These are phyloP conservation scores for Euplagia quadripunctaria DNA, from an alignment of 2,888 invertebrate species.

Conservation along the genomic window DNA sequence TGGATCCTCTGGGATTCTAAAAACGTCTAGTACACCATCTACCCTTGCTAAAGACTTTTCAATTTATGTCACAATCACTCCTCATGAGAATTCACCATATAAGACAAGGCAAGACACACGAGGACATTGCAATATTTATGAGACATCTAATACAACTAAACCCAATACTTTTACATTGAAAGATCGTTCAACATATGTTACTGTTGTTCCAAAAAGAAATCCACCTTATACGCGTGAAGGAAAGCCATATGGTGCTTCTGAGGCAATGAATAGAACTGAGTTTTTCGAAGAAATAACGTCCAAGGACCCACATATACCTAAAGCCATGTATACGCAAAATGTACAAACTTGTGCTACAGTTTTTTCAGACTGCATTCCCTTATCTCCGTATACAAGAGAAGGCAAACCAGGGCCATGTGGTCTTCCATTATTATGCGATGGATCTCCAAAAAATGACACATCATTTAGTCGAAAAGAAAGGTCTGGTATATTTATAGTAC, in stretches of 20 bases:
- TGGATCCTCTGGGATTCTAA: not conserved
- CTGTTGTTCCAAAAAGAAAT: not conserved
- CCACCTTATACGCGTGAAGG: not conserved
- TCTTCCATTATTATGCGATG: not conserved
- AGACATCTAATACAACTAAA: not conserved
- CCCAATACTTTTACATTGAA: not conserved
- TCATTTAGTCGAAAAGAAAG: not conserved
- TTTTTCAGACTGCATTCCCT: not conserved
- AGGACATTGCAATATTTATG: not conserved
- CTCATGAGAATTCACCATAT: constrained; percentile 7
- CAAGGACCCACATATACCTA: no score
- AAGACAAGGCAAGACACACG: not conserved
- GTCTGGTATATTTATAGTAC: not conserved
- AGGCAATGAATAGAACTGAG: not conserved
- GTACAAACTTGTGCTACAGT: not conserved
- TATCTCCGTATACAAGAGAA: constrained; percentile 10
- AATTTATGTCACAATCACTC: constrained; percentile 3
- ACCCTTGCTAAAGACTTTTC: constrained; percentile 2
- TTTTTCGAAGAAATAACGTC: not conserved
- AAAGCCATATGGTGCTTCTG: not conserved
- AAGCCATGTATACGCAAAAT: not conserved
- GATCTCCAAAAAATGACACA: not conserved
- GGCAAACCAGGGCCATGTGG: not conserved
- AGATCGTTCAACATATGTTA: constrained; percentile 5
- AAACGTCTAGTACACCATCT: not conserved